Conservation (phyloP, 2,888 invertebrate genomes). For the Gari tellinella region DNA sequence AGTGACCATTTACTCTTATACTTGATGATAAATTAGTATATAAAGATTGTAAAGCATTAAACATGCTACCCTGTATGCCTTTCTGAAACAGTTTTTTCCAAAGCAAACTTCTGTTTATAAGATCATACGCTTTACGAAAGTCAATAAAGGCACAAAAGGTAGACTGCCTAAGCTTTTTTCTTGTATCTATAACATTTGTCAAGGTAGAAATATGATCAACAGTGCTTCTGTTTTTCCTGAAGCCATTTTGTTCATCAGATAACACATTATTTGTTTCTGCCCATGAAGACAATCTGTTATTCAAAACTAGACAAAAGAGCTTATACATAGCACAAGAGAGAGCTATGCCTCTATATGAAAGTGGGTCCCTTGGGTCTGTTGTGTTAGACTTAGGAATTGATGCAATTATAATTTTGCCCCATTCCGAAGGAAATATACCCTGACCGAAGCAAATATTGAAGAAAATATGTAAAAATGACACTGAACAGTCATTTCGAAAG, state of each 20-base stretch:
- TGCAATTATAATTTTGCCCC: too few relatives aligned
- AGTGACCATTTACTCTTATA: constrained; percentile 8
- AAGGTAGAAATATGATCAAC: constrained; percentile 20
- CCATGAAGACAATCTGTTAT: too few relatives aligned
- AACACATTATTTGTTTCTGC: too few relatives aligned
- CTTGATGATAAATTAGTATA: too few relatives aligned
- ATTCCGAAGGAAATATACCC: too few relatives aligned
- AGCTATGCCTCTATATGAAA: constrained; percentile 41
- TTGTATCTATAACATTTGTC: constrained; percentile 21
- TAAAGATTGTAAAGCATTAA: constrained; percentile 22
- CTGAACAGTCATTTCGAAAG: too few relatives aligned
- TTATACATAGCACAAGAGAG: too few relatives aligned
- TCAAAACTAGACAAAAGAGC: too few relatives aligned
- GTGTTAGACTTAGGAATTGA: constrained; percentile 32
- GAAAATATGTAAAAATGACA: too few relatives aligned
- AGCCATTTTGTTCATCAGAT: constrained; percentile 39
- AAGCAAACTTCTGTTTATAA: constrained; percentile 20
- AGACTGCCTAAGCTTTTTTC: constrained; percentile 4
- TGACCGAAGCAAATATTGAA: too few relatives aligned
- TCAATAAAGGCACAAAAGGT: constrained; percentile 34
- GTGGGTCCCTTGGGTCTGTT: constrained; percentile 24
- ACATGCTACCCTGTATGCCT: constrained; percentile 14
- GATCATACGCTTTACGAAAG: constrained; percentile 35
- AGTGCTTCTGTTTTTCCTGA: constrained; percentile 26
- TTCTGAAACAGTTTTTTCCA: not conserved